A percentile compares a stretch with the other conserved stretches of the same genome.
Evolutionary conservation across 2,113 vertebrate genomes (phyloP).

Genomic region (Stomatorhinus ivindoensis): DNA sequence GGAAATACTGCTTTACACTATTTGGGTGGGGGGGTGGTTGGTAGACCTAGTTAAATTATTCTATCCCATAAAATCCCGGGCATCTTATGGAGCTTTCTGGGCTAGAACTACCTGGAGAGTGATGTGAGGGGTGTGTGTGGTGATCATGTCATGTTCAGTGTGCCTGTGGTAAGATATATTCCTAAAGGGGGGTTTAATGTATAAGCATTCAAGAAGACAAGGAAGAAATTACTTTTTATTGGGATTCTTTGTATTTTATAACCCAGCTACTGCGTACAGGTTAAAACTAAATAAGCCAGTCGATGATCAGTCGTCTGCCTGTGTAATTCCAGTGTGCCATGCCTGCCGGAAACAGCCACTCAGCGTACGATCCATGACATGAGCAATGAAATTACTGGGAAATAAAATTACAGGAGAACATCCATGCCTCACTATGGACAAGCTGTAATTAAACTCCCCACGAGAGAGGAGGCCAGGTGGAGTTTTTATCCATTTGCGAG

Average conservation of each 20-base stretch:
- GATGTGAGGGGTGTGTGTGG: background rate
- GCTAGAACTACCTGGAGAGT: background rate
- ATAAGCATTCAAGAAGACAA: background rate
- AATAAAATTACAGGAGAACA: background rate
- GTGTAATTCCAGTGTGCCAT: background rate
- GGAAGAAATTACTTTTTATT: background rate
- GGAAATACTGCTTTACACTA: background rate
- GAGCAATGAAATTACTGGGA: background rate
- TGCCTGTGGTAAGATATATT: background rate
- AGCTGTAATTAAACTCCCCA: background rate
- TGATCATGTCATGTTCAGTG: background rate
- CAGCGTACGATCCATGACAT: too few relatives aligned
- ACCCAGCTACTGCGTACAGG: background rate
- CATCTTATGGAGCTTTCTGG: background rate
- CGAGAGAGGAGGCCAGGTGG: background rate
- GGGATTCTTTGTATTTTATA: background rate
- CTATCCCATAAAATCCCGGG: background rate
- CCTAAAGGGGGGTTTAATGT: background rate
- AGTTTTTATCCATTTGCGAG: background rate
- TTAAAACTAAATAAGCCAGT: background rate
- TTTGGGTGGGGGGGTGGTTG: background rate
- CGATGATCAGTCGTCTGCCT: background rate
- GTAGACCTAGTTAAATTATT: background rate
- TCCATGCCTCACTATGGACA: background rate
- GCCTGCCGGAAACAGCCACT: background rate